Conservation (phyloP, 1,140 invertebrate species). For the Sinella curviseta region DNA sequence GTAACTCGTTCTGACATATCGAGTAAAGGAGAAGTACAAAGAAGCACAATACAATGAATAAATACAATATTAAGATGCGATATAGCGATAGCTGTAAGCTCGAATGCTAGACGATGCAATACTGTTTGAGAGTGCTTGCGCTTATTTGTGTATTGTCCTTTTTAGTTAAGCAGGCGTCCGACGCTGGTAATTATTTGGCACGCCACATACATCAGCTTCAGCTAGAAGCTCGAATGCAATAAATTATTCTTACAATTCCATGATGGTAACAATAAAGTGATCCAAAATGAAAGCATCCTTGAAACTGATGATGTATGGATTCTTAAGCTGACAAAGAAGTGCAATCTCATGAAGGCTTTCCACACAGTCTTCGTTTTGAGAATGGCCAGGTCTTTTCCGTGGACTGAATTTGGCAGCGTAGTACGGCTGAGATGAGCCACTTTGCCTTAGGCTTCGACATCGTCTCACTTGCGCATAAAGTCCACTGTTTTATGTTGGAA, state of each 20-base stretch:
- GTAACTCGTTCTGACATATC: neutral
- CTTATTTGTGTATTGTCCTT: neutral
- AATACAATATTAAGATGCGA: no score
- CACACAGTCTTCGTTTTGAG: slow-evolving; percentile 59
- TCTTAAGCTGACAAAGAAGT: slow-evolving; percentile 65
- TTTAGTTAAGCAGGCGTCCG: neutral
- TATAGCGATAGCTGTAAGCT: no score
- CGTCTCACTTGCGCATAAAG: slow-evolving; percentile 75
- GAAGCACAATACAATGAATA: neutral
- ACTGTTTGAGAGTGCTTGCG: neutral
- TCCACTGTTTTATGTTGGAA: slow-evolving; percentile 60
- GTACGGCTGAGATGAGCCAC: slow-evolving; percentile 47
- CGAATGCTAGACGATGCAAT: neutral
- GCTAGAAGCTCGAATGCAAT: neutral
- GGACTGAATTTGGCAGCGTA: slow-evolving; percentile 74
- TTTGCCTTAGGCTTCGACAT: slow-evolving; percentile 63
- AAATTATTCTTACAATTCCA: slow-evolving; percentile 68
- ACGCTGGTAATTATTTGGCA: neutral
- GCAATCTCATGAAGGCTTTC: slow-evolving; percentile 70
- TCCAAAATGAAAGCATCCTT: slow-evolving; percentile 73
- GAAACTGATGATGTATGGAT: slow-evolving; percentile 66
- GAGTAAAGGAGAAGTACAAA: neutral
- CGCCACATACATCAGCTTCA: neutral
- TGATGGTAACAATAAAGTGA: slow-evolving; percentile 69
- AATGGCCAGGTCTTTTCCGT: slow-evolving; percentile 62